A percentile compares a stretch with the other conserved stretches of the same genome.
Conservation (phyloP, 2,888 invertebrate species). For the Micoletzkya japonica region DNA sequence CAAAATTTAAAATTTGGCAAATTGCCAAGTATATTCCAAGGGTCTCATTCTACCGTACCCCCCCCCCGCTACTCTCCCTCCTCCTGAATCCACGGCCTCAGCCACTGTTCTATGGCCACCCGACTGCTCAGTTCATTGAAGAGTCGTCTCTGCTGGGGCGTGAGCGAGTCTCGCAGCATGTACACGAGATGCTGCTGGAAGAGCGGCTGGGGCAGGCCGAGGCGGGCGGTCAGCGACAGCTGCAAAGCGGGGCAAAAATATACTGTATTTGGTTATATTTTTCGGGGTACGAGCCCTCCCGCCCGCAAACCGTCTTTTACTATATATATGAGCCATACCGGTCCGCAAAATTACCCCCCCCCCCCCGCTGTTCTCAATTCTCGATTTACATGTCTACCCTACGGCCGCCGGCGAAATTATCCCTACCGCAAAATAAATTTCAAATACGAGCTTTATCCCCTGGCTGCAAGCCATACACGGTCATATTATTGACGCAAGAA, state of each 20-base stretch:
- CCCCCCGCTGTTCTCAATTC: no score
- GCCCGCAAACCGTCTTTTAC: background rate
- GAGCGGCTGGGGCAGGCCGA: conserved; percentile 78
- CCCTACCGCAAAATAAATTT: no score
- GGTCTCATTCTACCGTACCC: no score
- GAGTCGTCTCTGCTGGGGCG: conserved; percentile 74
- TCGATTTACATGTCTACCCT: no score
- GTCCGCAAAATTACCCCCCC: background rate
- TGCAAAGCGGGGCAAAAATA: no score
- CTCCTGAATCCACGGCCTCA: conserved; percentile 15
- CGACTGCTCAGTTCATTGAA: conserved; percentile 47
- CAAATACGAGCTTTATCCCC: no score
- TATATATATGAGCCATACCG: background rate
- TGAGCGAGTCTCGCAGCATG: conserved; percentile 84
- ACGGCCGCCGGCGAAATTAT: no score
- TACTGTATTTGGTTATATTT: background rate
- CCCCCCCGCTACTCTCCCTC: no score
- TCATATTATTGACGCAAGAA: no score
- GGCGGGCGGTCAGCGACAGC: conserved; percentile 69
- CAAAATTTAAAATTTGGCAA: no score
- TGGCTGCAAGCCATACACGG: no score
- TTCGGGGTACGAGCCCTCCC: background rate
- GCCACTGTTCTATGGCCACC: conserved; percentile 35
- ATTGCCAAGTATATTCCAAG: no score
- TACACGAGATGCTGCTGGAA: conserved; percentile 95